Base-by-base conservation (phyloP, 2,797 vertebrate genomes). In the Gallinago nigripennis region DNA sequence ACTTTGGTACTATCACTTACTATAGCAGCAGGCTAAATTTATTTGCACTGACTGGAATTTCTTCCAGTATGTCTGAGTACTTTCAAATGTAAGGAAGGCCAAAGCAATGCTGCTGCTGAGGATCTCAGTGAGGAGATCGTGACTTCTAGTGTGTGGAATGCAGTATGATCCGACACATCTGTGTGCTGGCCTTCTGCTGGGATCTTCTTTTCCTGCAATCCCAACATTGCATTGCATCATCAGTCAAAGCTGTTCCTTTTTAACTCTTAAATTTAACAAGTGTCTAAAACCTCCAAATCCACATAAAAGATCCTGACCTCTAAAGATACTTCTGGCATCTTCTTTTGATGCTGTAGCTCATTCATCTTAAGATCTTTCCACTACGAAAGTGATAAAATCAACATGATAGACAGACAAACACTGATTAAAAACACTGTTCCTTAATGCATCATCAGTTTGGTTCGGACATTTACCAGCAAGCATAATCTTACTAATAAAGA, bases 71-170 rank as follows among this genome's bases (percentile, higher is more conserved):
- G 23, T 86, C 76, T 90, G 73, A 96, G 46, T 82, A 53, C 71
- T 96, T 94, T 94, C 45, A 88, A 92, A 82, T 63, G 35, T 71
- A 81, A 80, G 91, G 82, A 94, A 96, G 65, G 91, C 78, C 2
- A 1, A 94, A 81, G 68, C 9, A 5, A n/a, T 56, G 75, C 65
- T 88, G 58, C 57, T 90, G 70, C 76, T 88, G 64, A 89, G 41
- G 16, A 43, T 43, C 63, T 93, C 66, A 28, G 64, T 82, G 68
- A 89, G 69, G 68, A 86, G 56, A 88, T 88, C 6, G 6, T 96
- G 91, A 94, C 58, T 97, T 96, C 66, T 94, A 73, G 39, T 64
- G 54, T 80, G 64, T 91, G 93, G 89, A 97, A 96, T 93, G 85
- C 81, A 71, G 68, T 71, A 84, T 93, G 81, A 88, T 96, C 84